These are phyloP conservation scores for Flexamia atlantica DNA, from an alignment of 2,888 invertebrate species.

Conservation along the genomic window DNA sequence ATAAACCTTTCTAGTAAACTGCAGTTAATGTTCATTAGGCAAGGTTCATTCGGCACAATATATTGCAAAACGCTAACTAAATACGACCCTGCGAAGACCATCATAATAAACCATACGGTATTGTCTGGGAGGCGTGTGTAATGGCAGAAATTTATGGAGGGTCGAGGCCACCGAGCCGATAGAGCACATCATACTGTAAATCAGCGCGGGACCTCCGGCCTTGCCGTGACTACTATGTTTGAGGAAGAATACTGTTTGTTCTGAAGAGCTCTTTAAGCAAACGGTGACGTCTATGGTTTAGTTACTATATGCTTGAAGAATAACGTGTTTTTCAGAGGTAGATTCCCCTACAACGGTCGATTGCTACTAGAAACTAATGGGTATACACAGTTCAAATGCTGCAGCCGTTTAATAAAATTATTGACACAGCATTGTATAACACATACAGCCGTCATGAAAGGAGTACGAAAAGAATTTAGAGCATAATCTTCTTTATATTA, in stretches of 20 bases:
- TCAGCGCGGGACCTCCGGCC: conserved; percentile 30
- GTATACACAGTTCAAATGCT: too few relatives aligned
- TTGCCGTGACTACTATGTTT: not conserved
- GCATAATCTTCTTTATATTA: too few relatives aligned
- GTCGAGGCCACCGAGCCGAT: conserved; percentile 16
- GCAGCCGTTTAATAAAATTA: too few relatives aligned
- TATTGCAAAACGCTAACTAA: conserved; percentile 16
- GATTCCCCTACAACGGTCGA: too few relatives aligned
- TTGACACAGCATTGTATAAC: too few relatives aligned
- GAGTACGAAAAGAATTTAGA: too few relatives aligned
- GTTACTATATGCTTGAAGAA: too few relatives aligned
- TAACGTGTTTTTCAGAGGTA: too few relatives aligned
- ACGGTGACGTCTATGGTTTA: too few relatives aligned
- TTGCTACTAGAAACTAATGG: too few relatives aligned
- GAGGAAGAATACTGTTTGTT: too few relatives aligned
- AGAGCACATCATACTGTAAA: conserved; percentile 49
- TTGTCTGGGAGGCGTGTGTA: conserved; percentile 39
- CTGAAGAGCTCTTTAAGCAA: not conserved
- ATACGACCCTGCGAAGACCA: conserved; percentile 22
- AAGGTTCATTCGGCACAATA: not conserved
- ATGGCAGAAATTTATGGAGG: conserved; percentile 32
- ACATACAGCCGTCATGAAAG: too few relatives aligned
- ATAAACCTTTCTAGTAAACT: not conserved
- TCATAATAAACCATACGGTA: conserved; percentile 9
- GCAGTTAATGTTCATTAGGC: not conserved